Base-by-base conservation (phyloP, 1,140 invertebrate species). In the Zelostemma sp. region DNA sequence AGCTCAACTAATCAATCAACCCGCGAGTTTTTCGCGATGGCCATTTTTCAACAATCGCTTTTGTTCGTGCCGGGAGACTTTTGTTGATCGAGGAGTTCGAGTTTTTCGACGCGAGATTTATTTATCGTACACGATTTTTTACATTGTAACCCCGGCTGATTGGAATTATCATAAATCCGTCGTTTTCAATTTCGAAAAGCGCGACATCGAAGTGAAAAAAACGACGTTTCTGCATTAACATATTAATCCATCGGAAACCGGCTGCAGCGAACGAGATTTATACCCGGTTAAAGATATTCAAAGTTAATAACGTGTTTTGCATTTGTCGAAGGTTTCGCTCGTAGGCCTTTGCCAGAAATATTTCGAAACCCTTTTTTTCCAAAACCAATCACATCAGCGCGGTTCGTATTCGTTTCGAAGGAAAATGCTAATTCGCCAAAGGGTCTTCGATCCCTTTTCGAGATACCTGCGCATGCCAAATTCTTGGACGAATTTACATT, bases 341-440 rank as follows among this genome's bases (percentile, higher is more conserved):
- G 49, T 50, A 54, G 58, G 41, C 25, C 25, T 43, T 40, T 61
- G 54, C 50, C 46, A 60, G 28, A 12, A 61, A 61, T 61, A 53
- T 31, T 16, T 38, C 18, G 58, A 49, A 19, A 53, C 28, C 48
- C 41, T 25, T 25, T 43, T 21, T 53, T 47, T 61, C 28, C 41
- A 43, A 61, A 53, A 40, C 47, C 54, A 61, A 53, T 61, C 49
- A 54, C 58, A 47, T 48, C 48, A 60, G 43, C 57, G 18, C 45
- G n/a, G n/a, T 51, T 41, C 48, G 53, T 60, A 60, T 60, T 51
- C 14, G 38, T 60, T 53, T 41, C 48, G 40, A 33, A 51, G 15
- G 51, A 51, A 60, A 60, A 60, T 60, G 57, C 49, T 60, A 60
- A 60, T 60, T n/a, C 21, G 41, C n/a, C 40, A 14, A 18, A 53